A percentile compares a stretch with the other conserved stretches of the same genome.
These are phyloP conservation scores for Trinectes maculatus DNA, from an alignment of 2,113 vertebrate genomes.

Conservation along the genomic window DNA sequence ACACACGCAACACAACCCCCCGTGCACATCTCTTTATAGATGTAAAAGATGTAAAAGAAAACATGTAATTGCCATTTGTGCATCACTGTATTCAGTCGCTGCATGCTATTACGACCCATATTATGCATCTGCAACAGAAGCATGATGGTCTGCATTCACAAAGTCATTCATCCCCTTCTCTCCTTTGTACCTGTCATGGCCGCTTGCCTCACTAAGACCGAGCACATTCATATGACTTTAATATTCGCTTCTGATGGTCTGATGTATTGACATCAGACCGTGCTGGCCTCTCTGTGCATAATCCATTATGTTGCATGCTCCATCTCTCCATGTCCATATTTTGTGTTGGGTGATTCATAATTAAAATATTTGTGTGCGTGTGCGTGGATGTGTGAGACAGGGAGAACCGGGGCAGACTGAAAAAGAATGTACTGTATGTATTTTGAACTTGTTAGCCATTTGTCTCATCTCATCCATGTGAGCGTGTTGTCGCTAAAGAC, in stretches of 20 bases:
- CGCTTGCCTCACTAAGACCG: background rate
- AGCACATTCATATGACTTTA: too few species aligned
- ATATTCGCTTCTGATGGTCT: too few species aligned
- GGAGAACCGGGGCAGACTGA: slow-evolving; percentile 13
- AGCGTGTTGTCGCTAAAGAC: slow-evolving; percentile 33
- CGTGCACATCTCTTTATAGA: background rate
- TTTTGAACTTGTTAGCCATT: slow-evolving; percentile 22
- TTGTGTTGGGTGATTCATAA: slow-evolving; percentile 56
- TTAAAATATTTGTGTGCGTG: slow-evolving; percentile 38
- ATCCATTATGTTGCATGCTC: slow-evolving; percentile 75
- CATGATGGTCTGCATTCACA: slow-evolving; percentile 43
- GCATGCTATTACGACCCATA: slow-evolving; percentile 53
- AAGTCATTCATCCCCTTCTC: background rate
- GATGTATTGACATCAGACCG: too few species aligned
- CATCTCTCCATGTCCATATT: slow-evolving; percentile 52
- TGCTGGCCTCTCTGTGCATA: slow-evolving; percentile 42
- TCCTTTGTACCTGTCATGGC: slow-evolving; percentile 10
- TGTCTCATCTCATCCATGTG: slow-evolving; percentile 49
- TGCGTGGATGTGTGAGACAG: slow-evolving; percentile 15
- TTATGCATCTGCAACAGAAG: slow-evolving; percentile 31
- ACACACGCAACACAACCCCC: background rate
- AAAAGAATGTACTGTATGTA: slow-evolving; percentile 11
- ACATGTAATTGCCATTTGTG: slow-evolving; percentile 26
- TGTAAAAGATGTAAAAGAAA: too few species aligned
- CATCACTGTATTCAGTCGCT: slow-evolving; percentile 5